A percentile compares a stretch with the other conserved stretches of the same genome.
phyloP scores from a whole-genome alignment of 1,140 invertebrate species.

The Ceratina australensis region DNA sequence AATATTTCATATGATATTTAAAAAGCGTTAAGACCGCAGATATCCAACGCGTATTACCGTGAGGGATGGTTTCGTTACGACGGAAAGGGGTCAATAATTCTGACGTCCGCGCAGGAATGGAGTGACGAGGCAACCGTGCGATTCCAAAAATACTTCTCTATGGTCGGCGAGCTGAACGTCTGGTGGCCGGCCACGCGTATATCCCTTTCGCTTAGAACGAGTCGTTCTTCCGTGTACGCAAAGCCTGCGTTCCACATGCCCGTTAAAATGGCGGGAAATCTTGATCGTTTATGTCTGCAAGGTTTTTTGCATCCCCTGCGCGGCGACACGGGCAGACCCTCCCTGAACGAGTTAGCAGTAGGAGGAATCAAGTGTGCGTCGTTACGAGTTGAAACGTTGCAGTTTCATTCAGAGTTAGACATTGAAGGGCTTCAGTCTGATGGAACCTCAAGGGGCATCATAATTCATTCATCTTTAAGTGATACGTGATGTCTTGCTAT shows the following conservation, averaged over 20 bases:
- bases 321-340: not conserved
- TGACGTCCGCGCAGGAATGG: conserved; percentile 33
- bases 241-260: conserved; percentile 28
- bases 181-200: conserved; percentile 45
- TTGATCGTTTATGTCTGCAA: conserved; percentile 23
- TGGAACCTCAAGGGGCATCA: too few relatives aligned
- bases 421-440: too few relatives aligned
- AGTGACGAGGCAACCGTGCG: conserved; percentile 49
- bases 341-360: too few relatives aligned
- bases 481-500: too few relatives aligned
- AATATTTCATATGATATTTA: too few relatives aligned
- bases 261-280: conserved; percentile 42
- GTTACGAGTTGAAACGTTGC: too few relatives aligned
- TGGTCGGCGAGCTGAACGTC: conserved; percentile 50
- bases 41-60: not conserved
- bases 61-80: conserved; percentile 39
- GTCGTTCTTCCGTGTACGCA: conserved; percentile 16
- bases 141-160: conserved; percentile 62
- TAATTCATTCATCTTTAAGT: too few relatives aligned
- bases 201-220: conserved; percentile 20
- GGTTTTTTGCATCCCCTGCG: conserved; percentile 12
- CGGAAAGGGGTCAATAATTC: conserved; percentile 56
- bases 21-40: too few relatives aligned
- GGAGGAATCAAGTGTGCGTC: too few relatives aligned
- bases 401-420: too few relatives aligned